Conservation (phyloP, 1,140 invertebrate species). For the Leptopilina clavipes region DNA sequence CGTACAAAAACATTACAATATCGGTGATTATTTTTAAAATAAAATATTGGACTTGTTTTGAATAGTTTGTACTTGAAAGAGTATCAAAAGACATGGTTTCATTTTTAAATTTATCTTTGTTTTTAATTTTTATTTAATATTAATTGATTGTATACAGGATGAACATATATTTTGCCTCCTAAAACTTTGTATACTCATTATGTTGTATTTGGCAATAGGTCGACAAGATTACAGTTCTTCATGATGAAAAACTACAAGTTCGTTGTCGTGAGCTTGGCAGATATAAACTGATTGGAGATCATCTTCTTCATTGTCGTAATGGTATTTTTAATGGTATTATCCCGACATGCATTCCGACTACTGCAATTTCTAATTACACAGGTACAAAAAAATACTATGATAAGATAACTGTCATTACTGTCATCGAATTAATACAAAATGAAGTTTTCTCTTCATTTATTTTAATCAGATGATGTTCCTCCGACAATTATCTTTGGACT, state of each 20-base stretch:
- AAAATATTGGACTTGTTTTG: not conserved
- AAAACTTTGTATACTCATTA: too few species aligned
- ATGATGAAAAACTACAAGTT: slow-evolving; percentile 82
- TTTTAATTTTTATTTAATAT: too few species aligned
- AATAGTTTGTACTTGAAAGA: too few species aligned
- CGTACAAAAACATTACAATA: slow-evolving; percentile 73
- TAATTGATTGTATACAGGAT: too few species aligned
- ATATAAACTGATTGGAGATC: slow-evolving; percentile 85
- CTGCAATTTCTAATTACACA: slow-evolving; percentile 88
- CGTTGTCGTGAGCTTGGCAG: slow-evolving; percentile 87
- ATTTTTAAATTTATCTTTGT: too few species aligned
- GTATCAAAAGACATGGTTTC: too few species aligned
- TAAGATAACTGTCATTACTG: too few species aligned
- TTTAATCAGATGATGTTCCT: slow-evolving; percentile 83
- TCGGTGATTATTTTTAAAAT: slow-evolving; percentile 62
- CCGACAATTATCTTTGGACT: slow-evolving; percentile 88
- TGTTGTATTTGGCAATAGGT: too few species aligned
- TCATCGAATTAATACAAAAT: too few species aligned
- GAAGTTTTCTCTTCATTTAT: too few species aligned
- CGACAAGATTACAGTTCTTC: slow-evolving; percentile 75
- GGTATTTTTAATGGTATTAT: slow-evolving; percentile 84
- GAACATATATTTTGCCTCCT: too few species aligned
- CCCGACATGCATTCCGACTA: slow-evolving; percentile 87
- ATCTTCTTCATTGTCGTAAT: slow-evolving; percentile 83
- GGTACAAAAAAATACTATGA: slow-evolving; percentile 75